Evolutionary conservation across 2,888 invertebrate species (phyloP).

Genomic region (Sepiola atlantica): DNA sequence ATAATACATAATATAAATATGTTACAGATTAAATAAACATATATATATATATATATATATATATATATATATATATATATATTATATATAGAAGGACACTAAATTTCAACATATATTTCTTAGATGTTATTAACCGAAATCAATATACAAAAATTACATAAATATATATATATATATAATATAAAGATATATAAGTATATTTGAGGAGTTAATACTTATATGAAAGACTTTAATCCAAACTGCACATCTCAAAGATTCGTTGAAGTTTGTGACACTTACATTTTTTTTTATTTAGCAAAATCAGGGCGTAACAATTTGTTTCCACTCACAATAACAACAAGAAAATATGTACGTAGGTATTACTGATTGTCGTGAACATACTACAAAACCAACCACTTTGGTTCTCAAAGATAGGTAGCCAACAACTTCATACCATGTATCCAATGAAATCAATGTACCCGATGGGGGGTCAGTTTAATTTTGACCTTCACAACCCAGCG

Average conservation of each 20-base stretch:
- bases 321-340: neutral
- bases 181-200: too few species aligned
- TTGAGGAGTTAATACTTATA: neutral
- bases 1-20: too few species aligned
- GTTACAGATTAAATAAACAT: neutral
- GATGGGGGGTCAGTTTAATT: neutral
- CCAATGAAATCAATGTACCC: slow-evolving; percentile 39
- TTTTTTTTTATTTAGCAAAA: neutral
- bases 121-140: neutral
- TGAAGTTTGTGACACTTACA: neutral
- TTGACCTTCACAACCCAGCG: slow-evolving; percentile 8
- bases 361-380: neutral
- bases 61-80: neutral
- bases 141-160: too few species aligned
- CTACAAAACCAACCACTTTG: neutral
- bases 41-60: neutral
- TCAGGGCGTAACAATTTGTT: neutral
- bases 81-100: neutral
- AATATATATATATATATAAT: too few species aligned
- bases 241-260: neutral
- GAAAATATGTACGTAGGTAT: neutral
- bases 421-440: neutral
- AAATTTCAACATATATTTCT: neutral
- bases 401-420: neutral
- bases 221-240: too few species aligned